Evolutionary conservation across 2,888 invertebrate genomes (phyloP), one percentile per base, ranked within the genome.

Genomic region (Andrena trimmerana): DNA sequence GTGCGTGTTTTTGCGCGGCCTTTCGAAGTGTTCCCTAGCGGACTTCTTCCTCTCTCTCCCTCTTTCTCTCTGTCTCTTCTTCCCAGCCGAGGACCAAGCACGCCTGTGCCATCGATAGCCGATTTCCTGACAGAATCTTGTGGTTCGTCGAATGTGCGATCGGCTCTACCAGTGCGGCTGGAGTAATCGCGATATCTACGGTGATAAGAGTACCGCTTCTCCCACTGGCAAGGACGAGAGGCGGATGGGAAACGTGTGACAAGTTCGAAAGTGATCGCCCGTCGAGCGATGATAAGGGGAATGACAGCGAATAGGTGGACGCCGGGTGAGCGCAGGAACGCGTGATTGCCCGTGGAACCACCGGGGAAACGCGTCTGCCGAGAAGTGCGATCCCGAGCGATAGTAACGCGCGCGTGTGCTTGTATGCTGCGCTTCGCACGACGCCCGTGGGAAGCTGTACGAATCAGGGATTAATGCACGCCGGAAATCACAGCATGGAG

Each of bases 401-500:
- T 85, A 73, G 73, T 75, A 75, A 59, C 42, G 16, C 36, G 57
- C 81, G 87, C 78, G 87, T 86, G 87, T 87, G 85, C 50, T 31
- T 54, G 63, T 60, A 57, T 63, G 63, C 66, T 68, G 50, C 76
- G 81, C 85, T 88, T 86, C 86, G 72, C 86, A 75, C 86, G 82
- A 77, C 83, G 67, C 71, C 70, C 85, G 88, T 91, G 89, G 82
- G 83, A 88, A 90, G 71, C 81, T 83, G 54, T 69, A 71, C 84
- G 74, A 71, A 84, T 86, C 85, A 77, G 59, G 89, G 89, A 89
- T 88, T 88, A 86, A 86, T 69, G 87, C 78, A 87, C 65, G 57
- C 62, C 83, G 87, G 88, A 85, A 90, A 90, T 84, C 88, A 68
- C 92, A 92, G 88, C 83, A 93, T 93, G 93, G 93, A 91, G 85